Percentiles rank a stretch among this genome's conserved stretches.
These are phyloP conservation scores for Pangasius djambal DNA, from an alignment of 2,797 vertebrate species.

Conservation along the genomic window DNA sequence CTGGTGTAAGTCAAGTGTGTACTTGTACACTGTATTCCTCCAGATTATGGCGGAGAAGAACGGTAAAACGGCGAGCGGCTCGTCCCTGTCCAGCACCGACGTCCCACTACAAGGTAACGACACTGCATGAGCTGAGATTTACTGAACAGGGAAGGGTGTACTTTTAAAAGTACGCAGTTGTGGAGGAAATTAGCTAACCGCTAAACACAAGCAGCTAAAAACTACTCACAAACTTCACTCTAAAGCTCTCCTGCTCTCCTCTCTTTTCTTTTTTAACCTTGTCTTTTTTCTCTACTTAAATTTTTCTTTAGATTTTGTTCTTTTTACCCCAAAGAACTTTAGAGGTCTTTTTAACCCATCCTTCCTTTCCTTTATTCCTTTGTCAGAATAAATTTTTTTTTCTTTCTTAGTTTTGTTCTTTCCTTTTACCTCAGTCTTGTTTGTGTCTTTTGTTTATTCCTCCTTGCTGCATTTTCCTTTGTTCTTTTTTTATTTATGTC, in stretches of 20 bases:
- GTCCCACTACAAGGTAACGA: constrained; percentile 92
- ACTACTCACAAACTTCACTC: neutral
- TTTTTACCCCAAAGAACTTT: neutral
- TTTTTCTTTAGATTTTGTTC: neutral
- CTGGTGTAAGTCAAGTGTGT: neutral
- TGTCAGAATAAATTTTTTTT: neutral
- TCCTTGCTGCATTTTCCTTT: neutral
- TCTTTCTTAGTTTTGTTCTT: neutral
- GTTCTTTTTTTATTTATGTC: no score
- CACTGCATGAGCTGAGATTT: neutral
- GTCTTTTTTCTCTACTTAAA: neutral
- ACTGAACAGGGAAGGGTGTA: neutral
- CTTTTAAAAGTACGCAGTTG: neutral
- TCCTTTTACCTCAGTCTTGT: neutral
- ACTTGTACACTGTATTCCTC: constrained; percentile 4
- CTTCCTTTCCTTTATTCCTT: neutral
- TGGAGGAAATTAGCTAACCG: neutral
- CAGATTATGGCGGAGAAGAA: constrained; percentile 99
- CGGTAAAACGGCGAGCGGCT: constrained; percentile 90
- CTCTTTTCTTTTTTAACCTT: neutral
- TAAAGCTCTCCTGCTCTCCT: neutral
- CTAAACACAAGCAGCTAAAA: neutral
- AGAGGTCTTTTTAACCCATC: neutral
- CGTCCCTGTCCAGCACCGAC: constrained; percentile 85
- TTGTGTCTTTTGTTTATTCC: neutral